phyloP scores from a whole-genome alignment of 2,113 vertebrate species.

The Rallus limicola region DNA sequence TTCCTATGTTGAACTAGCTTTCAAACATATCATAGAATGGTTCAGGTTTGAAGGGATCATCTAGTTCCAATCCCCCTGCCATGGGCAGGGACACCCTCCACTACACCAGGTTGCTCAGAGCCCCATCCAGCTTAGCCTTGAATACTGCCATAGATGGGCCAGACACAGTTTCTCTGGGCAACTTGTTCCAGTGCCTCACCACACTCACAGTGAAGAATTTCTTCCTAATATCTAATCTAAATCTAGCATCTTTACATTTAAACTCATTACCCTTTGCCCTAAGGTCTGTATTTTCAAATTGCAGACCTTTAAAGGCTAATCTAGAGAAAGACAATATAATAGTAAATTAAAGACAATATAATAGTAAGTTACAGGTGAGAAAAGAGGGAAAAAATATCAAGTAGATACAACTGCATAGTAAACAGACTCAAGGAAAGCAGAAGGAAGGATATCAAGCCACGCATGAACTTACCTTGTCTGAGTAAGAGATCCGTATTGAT shows the following conservation, averaged over 20 bases:
- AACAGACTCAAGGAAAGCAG: not conserved
- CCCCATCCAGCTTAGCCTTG: no score
- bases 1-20: not conserved
- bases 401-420: not conserved
- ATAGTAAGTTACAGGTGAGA: not conserved
- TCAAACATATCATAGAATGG: not conserved
- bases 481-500: not conserved
- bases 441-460: not conserved
- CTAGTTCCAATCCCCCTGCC: no score
- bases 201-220: no score
- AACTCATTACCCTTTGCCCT: no score
- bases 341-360: not conserved
- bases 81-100: no score
- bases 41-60: no score
- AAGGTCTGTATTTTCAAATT: not conserved
- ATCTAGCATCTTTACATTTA: no score
- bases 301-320: not conserved
- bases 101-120: no score
- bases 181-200: no score
- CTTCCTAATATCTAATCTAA: no score
- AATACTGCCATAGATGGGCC: no score
- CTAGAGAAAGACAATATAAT: not conserved
- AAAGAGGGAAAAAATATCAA: not conserved
- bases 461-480: not conserved
- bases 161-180: no score